A percentile compares a stretch with the other conserved stretches of the same genome.
Conservation (phyloP, 2,888 invertebrate genomes). For the Drosophila neotestacea region DNA sequence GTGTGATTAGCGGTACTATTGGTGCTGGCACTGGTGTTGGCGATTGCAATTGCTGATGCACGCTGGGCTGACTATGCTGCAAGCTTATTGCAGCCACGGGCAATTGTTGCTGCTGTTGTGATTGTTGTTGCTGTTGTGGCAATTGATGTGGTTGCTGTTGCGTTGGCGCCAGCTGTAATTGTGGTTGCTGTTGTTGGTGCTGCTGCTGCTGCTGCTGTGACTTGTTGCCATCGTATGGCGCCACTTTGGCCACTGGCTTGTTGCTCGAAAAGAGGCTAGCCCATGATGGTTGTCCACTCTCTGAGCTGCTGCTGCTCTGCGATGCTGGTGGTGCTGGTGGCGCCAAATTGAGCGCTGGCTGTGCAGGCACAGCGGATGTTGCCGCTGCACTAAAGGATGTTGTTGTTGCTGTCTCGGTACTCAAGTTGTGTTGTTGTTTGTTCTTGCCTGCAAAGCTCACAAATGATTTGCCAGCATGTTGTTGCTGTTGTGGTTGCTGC, state of each 20-base stretch:
- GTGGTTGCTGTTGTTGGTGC: constrained; percentile 25
- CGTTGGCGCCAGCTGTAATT: constrained; percentile 20
- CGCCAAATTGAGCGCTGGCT: constrained; percentile 77
- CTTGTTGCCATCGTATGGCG: constrained; percentile 86
- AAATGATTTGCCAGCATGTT: constrained; percentile 53
- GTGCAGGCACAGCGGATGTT: constrained; percentile 36
- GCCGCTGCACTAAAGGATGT: constrained; percentile 46
- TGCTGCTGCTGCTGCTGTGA: constrained; percentile 40
- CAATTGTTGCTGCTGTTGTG: constrained; percentile 35
- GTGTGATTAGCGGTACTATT: constrained; percentile 74
- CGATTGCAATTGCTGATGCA: constrained; percentile 67
- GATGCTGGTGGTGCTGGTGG: constrained; percentile 84
- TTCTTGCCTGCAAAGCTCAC: constrained; percentile 42
- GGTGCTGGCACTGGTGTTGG: constrained; percentile 71
- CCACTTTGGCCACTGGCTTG: constrained; percentile 88
- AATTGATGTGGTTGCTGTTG: constrained; percentile 42
- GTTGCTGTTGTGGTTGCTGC: constrained; percentile 33
- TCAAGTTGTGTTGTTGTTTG: constrained; percentile 41
- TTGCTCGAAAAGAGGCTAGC: constrained; percentile 88
- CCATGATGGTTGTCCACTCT: constrained; percentile 86
- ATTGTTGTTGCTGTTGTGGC: constrained; percentile 17
- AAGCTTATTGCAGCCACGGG: constrained; percentile 25
- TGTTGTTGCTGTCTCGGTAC: constrained; percentile 4
- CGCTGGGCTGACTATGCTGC: constrained; percentile 59
- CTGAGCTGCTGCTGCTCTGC: constrained; percentile 53